Percentiles rank a stretch among this genome's conserved stretches.
Conservation (phyloP, 2,113 vertebrate genomes). For the Puntigrus tetrazona region DNA sequence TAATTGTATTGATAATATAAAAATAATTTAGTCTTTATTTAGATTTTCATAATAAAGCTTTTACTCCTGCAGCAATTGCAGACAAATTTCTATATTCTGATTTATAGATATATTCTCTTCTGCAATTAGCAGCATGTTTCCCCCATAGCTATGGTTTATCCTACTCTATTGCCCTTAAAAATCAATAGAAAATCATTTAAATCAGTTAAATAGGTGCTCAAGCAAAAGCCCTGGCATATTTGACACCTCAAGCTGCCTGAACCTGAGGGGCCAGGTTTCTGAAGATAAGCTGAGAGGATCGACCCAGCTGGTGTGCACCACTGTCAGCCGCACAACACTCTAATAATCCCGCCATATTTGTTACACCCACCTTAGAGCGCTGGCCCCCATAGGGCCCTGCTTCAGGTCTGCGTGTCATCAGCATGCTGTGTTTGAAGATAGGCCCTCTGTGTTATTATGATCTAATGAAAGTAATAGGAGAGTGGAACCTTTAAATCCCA, state of each 20-base stretch:
- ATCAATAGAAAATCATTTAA: conserved; percentile 45
- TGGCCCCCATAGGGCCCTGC: conserved; percentile 59
- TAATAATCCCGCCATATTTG: conserved; percentile 78
- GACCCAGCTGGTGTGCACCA: conserved; percentile 64
- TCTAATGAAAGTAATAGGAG: conserved; percentile 61
- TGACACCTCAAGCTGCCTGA: not conserved
- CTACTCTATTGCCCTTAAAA: conserved; percentile 24
- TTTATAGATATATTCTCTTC: conserved; percentile 3
- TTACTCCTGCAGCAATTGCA: too few species aligned
- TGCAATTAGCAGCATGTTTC: conserved; percentile 18
- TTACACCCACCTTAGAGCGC: conserved; percentile 70
- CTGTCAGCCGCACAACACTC: conserved; percentile 72
- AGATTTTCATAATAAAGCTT: too few species aligned
- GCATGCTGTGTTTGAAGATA: conserved; percentile 74
- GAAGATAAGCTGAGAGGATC: conserved; percentile 68
- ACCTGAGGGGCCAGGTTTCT: conserved; percentile 48
- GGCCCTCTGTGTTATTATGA: conserved; percentile 69
- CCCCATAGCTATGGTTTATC: conserved; percentile 31
- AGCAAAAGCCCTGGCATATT: not conserved
- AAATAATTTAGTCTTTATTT: too few species aligned
- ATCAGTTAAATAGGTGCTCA: conserved; percentile 20
- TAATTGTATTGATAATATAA: too few species aligned
- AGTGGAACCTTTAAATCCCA: conserved; percentile 42
- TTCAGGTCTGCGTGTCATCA: conserved; percentile 69
- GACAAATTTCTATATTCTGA: not conserved